Base-by-base conservation (phyloP, 1,140 invertebrate species). In the Venustaconcha ellipsiformis region DNA sequence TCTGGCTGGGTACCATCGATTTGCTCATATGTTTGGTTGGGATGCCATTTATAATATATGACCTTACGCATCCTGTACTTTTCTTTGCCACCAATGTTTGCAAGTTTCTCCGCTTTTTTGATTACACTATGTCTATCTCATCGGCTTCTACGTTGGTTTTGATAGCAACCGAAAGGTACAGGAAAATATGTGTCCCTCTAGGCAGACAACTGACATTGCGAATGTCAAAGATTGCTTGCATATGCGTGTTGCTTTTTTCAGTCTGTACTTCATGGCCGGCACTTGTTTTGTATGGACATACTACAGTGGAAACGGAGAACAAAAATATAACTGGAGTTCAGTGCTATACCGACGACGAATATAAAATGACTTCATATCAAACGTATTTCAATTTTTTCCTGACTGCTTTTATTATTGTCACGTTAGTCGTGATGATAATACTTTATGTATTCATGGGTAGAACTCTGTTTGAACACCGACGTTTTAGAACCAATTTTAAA, bases 101-200 rank as follows among this genome's bases (percentile, higher is more conserved):
- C 70, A 85, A 84, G 63, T 23, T 82, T 18, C 72, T 79, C 5
- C 57, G 84, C 15, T 85, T 84, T 60, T 62, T 78, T 17, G 80
- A 80, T 20, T 85, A 84, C 60, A 73, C 79, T 65, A 80, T 80
- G 58, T 81, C 82, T 57, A 74, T 77, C 59, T 73, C 79, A 4
- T 78, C 84, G 12, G 56, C 76, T 14, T 76, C 74, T 11, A 77
- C 80, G 18, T 72, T 85, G 20, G 62, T 82, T 3, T 63, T 80
- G 20, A 85, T 85, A 56, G 81, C 84, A 48, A 60, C 81, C 37
- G 84, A 85, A 66, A 72, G 83, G n/a, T 85, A 81, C 76, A 73
- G 79, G 14, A 81, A 82, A 59, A 81, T 85, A 26, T 83, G 82
- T 62, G 72, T 72, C 13, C 82, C 82, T 3, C 70, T 78, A 59